These are phyloP conservation scores for Axis porcinus DNA, from an alignment of 2,113 vertebrate species.

Conservation along the genomic window DNA sequence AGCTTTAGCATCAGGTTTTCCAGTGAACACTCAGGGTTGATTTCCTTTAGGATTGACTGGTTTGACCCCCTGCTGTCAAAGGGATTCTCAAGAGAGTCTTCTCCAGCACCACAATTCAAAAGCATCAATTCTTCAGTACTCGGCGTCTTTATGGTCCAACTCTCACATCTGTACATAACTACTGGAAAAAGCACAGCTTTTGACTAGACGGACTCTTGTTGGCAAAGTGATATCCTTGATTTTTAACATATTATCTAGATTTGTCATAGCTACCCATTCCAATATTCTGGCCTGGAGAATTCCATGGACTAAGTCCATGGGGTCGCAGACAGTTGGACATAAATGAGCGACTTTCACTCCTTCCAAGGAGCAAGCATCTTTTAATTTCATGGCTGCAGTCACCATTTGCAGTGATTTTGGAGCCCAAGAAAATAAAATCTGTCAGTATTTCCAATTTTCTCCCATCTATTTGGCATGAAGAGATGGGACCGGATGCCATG, in stretches of 20 bases:
- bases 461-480: background rate
- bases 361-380: background rate
- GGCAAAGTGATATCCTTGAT: background rate
- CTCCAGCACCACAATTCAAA: background rate
- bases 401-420: background rate
- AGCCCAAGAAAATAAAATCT: background rate
- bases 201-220: background rate
- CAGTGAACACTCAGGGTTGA: background rate
- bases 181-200: background rate
- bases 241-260: background rate
- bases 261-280: background rate
- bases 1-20: background rate
- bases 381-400: background rate
- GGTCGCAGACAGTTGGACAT: background rate
- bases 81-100: background rate
- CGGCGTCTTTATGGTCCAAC: background rate
- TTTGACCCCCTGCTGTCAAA: background rate
- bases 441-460: background rate
- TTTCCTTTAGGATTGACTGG: background rate
- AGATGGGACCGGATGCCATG: background rate
- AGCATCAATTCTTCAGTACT: background rate
- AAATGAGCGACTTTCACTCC: background rate
- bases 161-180: background rate
- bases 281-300: background rate
- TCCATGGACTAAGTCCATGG: background rate